These are phyloP conservation scores for Pentalonia nigronervosa DNA, from an alignment of 1,140 invertebrate genomes.

Conservation along the genomic window DNA sequence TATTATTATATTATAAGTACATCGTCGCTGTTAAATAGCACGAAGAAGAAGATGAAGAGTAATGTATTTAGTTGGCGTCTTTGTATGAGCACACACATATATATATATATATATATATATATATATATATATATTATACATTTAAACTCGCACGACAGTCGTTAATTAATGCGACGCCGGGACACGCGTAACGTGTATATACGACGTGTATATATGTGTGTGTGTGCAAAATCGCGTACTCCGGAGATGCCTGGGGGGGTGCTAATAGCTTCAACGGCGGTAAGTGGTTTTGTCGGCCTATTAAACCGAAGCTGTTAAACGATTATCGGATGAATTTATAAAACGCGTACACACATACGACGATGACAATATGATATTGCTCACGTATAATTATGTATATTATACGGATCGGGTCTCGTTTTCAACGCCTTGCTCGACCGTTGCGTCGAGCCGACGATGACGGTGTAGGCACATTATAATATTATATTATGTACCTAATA, in stretches of 20 bases:
- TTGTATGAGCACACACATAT: neutral
- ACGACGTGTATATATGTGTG: neutral
- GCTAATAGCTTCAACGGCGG: slow-evolving; percentile 17
- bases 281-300: slow-evolving; percentile 51
- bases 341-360: neutral
- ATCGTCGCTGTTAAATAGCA: neutral
- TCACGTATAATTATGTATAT: neutral
- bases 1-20: neutral
- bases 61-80: neutral
- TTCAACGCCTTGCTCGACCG: neutral
- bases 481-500: neutral
- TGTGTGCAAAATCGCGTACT: slow-evolving; percentile 22
- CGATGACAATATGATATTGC: slow-evolving; percentile 20
- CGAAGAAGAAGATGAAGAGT: neutral
- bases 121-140: neutral
- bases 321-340: slow-evolving; percentile 18
- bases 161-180: neutral
- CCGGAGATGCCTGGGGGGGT: neutral
- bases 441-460: neutral
- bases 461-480: neutral
- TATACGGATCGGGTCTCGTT: neutral
- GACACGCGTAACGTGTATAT: neutral
- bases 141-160: slow-evolving; percentile 1
- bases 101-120: no score
- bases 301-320: slow-evolving; percentile 54